phyloP scores from a whole-genome alignment of 1,140 invertebrate genomes.

The Eurosta solidaginis region DNA sequence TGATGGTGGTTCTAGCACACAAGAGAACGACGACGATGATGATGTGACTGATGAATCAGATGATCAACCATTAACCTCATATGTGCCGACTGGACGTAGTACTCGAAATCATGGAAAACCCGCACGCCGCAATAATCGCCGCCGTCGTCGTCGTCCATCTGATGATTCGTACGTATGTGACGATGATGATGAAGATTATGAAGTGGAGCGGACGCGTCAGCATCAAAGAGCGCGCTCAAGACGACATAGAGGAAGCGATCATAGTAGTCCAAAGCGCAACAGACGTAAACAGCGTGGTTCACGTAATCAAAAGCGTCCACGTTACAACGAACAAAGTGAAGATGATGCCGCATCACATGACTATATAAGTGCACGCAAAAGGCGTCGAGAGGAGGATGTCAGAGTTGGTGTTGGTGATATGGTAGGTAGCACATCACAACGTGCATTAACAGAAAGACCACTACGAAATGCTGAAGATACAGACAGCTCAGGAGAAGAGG shows the following conservation, averaged over 20 bases:
- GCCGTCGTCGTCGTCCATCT: slow-evolving; percentile 36
- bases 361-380: slow-evolving; percentile 32
- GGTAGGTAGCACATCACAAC: neutral
- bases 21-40: slow-evolving; percentile 38
- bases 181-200: slow-evolving; percentile 53
- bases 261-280: slow-evolving; percentile 11
- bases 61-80: slow-evolving; percentile 62
- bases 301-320: slow-evolving; percentile 62
- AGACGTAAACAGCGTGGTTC: slow-evolving; percentile 40
- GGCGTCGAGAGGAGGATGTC: neutral
- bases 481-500: slow-evolving; percentile 38
- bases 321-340: slow-evolving; percentile 70
- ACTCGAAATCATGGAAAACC: neutral
- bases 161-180: slow-evolving; percentile 43
- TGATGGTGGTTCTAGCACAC: slow-evolving; percentile 49
- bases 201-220: slow-evolving; percentile 30
- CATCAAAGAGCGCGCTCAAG: slow-evolving; percentile 19
- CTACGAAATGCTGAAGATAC: neutral
- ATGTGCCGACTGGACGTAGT: slow-evolving; percentile 41
- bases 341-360: slow-evolving; percentile 56
- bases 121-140: slow-evolving; percentile 30
- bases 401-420: neutral
- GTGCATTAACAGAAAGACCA: neutral
- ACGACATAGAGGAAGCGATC: neutral
- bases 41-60: slow-evolving; percentile 60